phyloP scores from a whole-genome alignment of 2,113 vertebrate species.

The Mustela nigripes region DNA sequence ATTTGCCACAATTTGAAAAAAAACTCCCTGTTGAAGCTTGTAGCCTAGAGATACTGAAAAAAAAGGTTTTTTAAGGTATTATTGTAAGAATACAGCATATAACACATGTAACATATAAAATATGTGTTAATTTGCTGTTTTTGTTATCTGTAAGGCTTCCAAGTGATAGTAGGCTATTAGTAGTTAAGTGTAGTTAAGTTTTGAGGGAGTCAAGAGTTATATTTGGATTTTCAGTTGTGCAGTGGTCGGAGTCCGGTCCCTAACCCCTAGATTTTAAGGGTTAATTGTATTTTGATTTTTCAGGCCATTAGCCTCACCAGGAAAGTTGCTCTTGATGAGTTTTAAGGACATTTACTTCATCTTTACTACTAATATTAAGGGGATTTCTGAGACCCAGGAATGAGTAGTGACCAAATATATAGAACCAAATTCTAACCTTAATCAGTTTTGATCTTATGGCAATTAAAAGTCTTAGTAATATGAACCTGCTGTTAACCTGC shows the following conservation, averaged over 20 bases:
- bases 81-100: neutral
- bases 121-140: neutral
- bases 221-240: neutral
- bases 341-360: neutral
- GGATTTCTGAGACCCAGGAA: slow-evolving; percentile 6
- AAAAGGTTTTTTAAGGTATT: neutral
- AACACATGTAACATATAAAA: neutral
- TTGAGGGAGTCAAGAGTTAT: neutral
- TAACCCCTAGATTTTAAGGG: neutral
- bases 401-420: neutral
- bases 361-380: neutral
- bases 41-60: neutral
- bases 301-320: neutral
- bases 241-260: neutral
- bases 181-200: neutral
- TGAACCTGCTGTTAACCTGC: neutral
- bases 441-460: neutral
- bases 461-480: neutral
- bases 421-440: neutral
- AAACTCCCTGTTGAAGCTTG: neutral
- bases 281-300: neutral
- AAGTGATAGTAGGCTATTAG: neutral
- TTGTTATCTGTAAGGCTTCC: neutral
- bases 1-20: neutral
- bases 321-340: neutral